Percentiles rank a stretch among this genome's conserved stretches.
Evolutionary conservation across 2,113 vertebrate species (phyloP).

Genomic region (Micromys minutus): DNA sequence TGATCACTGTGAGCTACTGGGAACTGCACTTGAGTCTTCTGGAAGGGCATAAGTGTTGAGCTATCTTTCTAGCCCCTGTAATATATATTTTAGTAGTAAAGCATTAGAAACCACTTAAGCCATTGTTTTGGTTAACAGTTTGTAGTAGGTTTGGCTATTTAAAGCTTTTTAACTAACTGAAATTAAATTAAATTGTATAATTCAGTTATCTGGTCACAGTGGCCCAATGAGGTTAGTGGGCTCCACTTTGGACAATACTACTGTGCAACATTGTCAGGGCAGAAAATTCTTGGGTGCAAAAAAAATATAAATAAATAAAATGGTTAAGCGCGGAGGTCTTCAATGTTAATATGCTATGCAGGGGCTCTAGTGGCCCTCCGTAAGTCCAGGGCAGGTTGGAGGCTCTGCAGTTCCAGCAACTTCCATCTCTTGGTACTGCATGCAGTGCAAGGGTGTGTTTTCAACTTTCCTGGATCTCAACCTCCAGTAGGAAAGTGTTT

Average conservation of each 20-base stretch:
- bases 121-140: neutral
- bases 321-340: neutral
- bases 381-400: neutral
- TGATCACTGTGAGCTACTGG: neutral
- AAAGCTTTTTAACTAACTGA: neutral
- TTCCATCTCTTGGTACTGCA: neutral
- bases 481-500: neutral
- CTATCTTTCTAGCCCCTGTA: neutral
- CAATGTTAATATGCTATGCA: neutral
- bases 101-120: neutral
- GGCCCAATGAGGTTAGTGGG: neutral
- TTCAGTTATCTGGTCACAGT: neutral
- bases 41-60: no score
- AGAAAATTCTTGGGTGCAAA: neutral
- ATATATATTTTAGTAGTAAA: neutral
- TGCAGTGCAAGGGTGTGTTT: neutral
- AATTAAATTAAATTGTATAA: neutral
- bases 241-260: neutral
- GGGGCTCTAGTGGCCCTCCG: neutral
- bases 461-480: neutral
- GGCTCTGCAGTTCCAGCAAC: neutral
- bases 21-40: neutral
- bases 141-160: neutral
- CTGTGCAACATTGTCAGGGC: neutral
- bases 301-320: no score